Conservation (phyloP, 2,113 vertebrate species). For the Platysteira castanea region DNA sequence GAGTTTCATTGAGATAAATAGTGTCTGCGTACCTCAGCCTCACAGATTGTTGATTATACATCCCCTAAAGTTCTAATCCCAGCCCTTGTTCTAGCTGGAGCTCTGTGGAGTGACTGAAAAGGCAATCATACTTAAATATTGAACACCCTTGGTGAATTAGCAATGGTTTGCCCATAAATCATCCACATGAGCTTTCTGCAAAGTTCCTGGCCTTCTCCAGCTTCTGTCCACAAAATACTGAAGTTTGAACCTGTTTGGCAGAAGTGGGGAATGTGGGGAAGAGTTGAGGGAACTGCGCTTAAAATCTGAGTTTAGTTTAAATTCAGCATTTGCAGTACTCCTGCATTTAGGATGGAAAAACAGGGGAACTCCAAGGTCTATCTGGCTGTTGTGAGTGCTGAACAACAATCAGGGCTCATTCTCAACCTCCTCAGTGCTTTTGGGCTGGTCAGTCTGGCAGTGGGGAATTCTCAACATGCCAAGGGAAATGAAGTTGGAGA, state of each 20-base stretch:
- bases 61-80: not conserved
- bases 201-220: not conserved
- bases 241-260: not conserved
- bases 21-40: slow-evolving; percentile 5
- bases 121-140: not conserved
- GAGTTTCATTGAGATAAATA: slow-evolving; percentile 44
- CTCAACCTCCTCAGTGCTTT: not conserved
- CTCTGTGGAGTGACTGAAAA: slow-evolving; percentile 3
- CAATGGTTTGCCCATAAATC: not conserved
- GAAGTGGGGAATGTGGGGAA: not conserved
- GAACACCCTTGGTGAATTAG: not conserved
- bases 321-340: not conserved
- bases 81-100: not conserved
- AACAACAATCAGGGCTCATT: not conserved
- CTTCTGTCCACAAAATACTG: not conserved
- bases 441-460: not conserved
- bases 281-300: not conserved
- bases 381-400: not conserved
- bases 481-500: not conserved
- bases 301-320: not conserved
- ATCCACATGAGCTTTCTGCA: not conserved
- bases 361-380: not conserved
- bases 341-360: not conserved
- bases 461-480: not conserved
- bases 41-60: not conserved